Evolutionary conservation across 2,888 invertebrate species (phyloP).

Genomic region (Saturnia pavonia): DNA sequence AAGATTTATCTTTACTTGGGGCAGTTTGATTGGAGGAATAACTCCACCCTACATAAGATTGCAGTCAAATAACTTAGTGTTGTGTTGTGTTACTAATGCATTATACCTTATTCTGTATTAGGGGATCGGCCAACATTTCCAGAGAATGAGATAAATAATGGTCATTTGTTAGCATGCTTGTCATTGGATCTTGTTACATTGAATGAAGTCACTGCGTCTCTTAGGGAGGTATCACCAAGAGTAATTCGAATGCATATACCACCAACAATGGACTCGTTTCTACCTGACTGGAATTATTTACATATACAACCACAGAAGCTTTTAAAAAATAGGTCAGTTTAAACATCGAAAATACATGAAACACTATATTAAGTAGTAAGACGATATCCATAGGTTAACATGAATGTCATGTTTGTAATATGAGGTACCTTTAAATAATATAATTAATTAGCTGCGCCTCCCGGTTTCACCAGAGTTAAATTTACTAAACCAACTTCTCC

Average conservation of each 20-base stretch:
- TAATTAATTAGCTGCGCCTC: no score
- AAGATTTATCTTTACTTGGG: no score
- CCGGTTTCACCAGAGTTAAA: no score
- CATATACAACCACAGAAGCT: neutral
- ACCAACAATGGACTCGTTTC: constrained; percentile 4
- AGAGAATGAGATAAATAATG: constrained; percentile 40
- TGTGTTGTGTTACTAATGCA: neutral
- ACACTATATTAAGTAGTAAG: neutral
- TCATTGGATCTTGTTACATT: constrained; percentile 43
- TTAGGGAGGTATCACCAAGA: constrained; percentile 37
- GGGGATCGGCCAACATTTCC: constrained; percentile 45
- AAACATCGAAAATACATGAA: neutral
- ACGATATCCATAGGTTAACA: no score
- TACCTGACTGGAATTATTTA: constrained; percentile 35
- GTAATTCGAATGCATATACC: constrained; percentile 44
- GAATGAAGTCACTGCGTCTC: constrained; percentile 40
- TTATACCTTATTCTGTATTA: constrained; percentile 23
- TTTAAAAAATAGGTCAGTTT: constrained; percentile 15
- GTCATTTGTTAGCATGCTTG: constrained; percentile 57
- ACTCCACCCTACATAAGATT: no score
- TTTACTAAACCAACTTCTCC: no score
- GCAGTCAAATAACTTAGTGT: no score
- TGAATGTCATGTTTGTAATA: no score
- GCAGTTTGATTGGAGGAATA: no score
- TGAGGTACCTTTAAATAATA: no score